Evolutionary conservation across 2,888 invertebrate genomes (phyloP), one percentile per base, ranked within the genome.

Genomic region (Argyresthia albistria): DNA sequence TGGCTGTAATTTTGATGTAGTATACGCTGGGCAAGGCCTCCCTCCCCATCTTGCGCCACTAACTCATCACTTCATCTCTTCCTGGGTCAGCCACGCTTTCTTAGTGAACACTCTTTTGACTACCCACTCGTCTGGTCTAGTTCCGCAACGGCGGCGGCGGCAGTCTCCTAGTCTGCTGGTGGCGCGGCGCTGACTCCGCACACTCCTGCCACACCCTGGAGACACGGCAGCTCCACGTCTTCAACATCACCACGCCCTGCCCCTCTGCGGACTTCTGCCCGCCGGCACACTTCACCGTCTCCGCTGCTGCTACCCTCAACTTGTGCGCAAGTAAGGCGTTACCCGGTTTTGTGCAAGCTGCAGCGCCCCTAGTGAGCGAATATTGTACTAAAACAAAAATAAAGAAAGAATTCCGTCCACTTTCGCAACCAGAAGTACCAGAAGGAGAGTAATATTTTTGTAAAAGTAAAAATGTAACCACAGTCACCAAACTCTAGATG

Each of bases 271-370:
- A 87, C 52, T 86, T 88, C 61, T 91, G 91, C 58, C 73, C 73
- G 11, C 87, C 88, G 11, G 79, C 89, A 7, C 82, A 86, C 61
- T 90, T 90, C 61, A 74, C 78, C 49, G 82, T 89, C 3, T 74
- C 80, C 9, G 84, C 88, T n/a, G 70, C 80, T 14, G 76, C 83
- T 9, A 80, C 90, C 4, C 69, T 71, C 39, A 89, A 88, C 58
- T 77, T 87, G 60, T 92, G 92, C 67, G 86, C 90, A 70, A 90
- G 92, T 92, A 84, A 78, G 84, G 63, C 50, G 46, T 51, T 25
- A n/a, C n/a, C n/a, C n/a, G n/a, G n/a, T n/a, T n/a, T n/a, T 37
- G 16, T 46, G 46, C 10, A 16, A 35, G 10, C 6, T 47, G 25
- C 11, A 15, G 8, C n/a, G 11, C 35, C 9, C 11, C 7, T 46